Percentiles rank a stretch among this genome's conserved stretches.
phyloP scores from a whole-genome alignment of 2,113 vertebrate genomes.

The Alexandromys fortis region DNA sequence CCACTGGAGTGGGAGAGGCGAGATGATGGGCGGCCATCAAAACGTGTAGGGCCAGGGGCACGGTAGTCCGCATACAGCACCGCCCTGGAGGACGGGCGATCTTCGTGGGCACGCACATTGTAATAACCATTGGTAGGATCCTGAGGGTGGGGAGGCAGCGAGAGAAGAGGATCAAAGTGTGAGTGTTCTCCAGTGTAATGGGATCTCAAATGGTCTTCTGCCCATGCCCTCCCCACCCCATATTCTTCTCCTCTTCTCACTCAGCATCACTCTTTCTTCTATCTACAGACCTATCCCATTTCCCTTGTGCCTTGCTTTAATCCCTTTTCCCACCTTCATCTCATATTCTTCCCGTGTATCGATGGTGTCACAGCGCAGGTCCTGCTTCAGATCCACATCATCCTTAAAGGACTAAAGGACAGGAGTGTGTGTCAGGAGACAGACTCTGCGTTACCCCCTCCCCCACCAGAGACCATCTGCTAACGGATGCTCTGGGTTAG shows the following conservation, averaged over 20 bases:
- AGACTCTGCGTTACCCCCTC: neutral
- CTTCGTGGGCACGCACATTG: conserved; percentile 96
- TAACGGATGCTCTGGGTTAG: neutral
- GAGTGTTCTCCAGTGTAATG: no score
- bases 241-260: neutral
- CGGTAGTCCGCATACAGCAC: conserved; percentile 94
- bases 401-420: conserved; percentile 92
- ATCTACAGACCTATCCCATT: neutral
- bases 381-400: conserved; percentile 96
- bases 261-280: neutral
- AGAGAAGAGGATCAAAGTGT: neutral
- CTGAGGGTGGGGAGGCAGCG: conserved; percentile 77
- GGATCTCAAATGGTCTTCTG: neutral
- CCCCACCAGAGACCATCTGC: neutral
- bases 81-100: conserved; percentile 90
- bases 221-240: neutral
- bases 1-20: conserved; percentile 93
- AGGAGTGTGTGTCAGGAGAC: conserved; percentile 70
- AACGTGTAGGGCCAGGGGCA: conserved; percentile 88
- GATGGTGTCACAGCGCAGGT: conserved; percentile 93
- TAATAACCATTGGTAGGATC: conserved; percentile 98
- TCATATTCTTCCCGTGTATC: conserved; percentile 97
- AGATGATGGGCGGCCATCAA: conserved; percentile 91
- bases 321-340: conserved; percentile 90
- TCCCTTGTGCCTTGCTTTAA: rapidly evolving